Base-by-base conservation (phyloP, 2,113 vertebrate genomes). In the Mystacornis crossleyi region DNA sequence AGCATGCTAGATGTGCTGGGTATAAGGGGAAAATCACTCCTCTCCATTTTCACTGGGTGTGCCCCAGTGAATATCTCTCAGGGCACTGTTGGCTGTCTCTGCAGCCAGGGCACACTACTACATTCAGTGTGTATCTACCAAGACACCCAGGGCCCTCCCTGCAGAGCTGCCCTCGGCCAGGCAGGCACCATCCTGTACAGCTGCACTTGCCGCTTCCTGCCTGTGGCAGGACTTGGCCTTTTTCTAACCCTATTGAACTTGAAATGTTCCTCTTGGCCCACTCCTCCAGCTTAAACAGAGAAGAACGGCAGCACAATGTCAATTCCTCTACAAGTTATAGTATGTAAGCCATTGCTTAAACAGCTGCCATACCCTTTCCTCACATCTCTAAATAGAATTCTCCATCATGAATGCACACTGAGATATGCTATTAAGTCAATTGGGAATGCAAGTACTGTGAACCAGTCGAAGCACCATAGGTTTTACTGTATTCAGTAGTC, bases 81-180 rank as follows among this genome's bases (percentile, higher is more conserved):
- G 26, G 19, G 18, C 24, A 40, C 40, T 18, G 14, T 5, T 81
- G 33, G 8, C 33, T 54, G 13, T 40, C 13, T 24, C 20, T 38
- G 45, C 24, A 53, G 16, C 4, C 25, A 55, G 40, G 31, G 23
- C 12, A 31, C 23, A 24, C 23, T 14, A 12, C 15, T 43, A 8
- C 6, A 18, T 5, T 58, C 36, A 7, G 8, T 6, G 18, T 38
- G 4, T 12, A 6, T 15, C 20, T 60, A 4, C 19, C 5, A 24
- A 38, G 29, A 12, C 2, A 1, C 4, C 10, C 34, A 42, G 15
- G 8, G 61, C 20, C 2, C n/a, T 29, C 48, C 8, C 31, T 4
- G 3, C 33, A 36, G 58, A 1, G 3, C 12, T 58, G 19, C 19
- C 40, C 9, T 3, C 7, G 51, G 29, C 11, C 21, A 55, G 26